Evolutionary conservation across 2,797 vertebrate species (phyloP), one percentile per base, ranked within the genome.

Genomic region (Nannoperca australis): DNA sequence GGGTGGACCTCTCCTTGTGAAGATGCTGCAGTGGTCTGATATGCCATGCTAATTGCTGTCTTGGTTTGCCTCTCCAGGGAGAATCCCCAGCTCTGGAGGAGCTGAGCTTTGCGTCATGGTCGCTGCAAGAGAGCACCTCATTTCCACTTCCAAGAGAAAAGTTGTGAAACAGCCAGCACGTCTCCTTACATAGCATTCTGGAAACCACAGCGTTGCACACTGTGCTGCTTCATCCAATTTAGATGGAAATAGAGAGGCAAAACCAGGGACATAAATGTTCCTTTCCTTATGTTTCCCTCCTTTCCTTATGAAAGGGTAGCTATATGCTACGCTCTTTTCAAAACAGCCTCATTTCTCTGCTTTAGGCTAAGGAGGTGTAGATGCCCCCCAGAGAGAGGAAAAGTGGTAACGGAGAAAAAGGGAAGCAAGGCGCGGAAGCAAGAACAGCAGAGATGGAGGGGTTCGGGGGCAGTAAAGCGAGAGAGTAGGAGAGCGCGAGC

Each of bases 121-220:
- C 73, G 78, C 89, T 84, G 86, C 73, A 59, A 91, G 85, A 89
- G 91, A 88, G 90, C 89, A 83, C 88, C 93, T 93, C 87, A 93
- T 94, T 94, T 94, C 92, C 93, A 94, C 92, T 91, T 93, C 90
- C 91, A 91, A 93, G 88, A 90, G 90, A 81, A 90, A 88, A 91
- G 91, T 89, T 88, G 88, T 84, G 89, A 88, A 92, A 89, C 83
- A 76, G 86, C 83, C 87, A 79, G 82, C 70, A 64, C 53, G 81
- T 85, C 86, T 87, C 73, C 85, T 85, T 54, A 79, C 81, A 89
- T 67, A 79, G 84, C 76, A 78, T 69, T 67, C 74, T 88, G 79
- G 78, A 88, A 88, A 88, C 79, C 85, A 78, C 84, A 76, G 83
- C 45, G 45, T 7, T 47, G 76, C 87, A 85, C 84, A 88, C 80